Base-by-base conservation (phyloP, 2,888 invertebrate species). In the Campaea margaritaria region DNA sequence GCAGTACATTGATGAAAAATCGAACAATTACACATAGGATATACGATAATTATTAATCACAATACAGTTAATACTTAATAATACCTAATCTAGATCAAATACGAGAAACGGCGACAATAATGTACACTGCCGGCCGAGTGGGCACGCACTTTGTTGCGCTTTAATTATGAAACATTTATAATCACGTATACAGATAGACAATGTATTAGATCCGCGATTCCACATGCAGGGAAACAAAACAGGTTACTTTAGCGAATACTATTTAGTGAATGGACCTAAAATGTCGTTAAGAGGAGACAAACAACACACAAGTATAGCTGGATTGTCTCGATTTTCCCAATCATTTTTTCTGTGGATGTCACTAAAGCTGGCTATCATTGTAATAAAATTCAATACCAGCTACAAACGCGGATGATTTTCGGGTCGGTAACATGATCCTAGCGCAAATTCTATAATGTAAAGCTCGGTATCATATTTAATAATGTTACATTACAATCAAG, bases 11-110 rank as follows among this genome's bases (percentile, higher is more conserved):
- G 71, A 76, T 69, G 76, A 78, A 81, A 74, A 86, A 78, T 84
- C 72, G 81, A 85, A 79, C 83, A 77, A 78, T 83, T 83, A 68
- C 58, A 64, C 50, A 48, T 64, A 62, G 48, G 58, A 57, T 79
- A 82, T 83, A 71, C 68, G 82, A 86, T 83, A 87, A 83, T 86
- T 84, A 87, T 85, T 81, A 87, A 91, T 91, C 90, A 92, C 91
- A 91, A 86, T 91, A 91, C 84, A 85, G 82, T 87, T 89, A 90
- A 88, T 89, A 91, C 91, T 91, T 91, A 92, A 64, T 65, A 85
- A 82, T 88, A 83, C 78, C 83, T 87, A 86, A 87, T 72, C 78
- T 85, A 85, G 57, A 73, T 79, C 79, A 83, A 86, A 84, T 87
- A 87, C 76, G 78, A 83, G 77, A 83, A 81, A 70, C 79, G 80